Evolutionary conservation across 2,888 invertebrate species (phyloP).

Genomic region (Scaptomyza parva): DNA sequence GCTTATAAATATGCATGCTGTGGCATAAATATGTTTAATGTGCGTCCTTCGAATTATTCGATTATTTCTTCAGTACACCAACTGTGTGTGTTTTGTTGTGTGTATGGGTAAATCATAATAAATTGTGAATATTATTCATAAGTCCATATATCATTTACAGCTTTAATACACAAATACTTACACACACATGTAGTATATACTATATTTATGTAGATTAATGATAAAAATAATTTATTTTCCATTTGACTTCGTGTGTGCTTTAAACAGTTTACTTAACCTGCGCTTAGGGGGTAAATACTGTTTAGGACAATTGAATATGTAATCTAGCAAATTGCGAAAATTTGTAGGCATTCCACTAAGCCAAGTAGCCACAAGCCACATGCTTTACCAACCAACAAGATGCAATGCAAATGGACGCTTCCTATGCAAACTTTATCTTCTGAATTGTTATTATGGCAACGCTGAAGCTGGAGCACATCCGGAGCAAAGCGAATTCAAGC

Average conservation of each 20-base stretch:
- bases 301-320: background rate
- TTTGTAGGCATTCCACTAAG: conserved; percentile 8
- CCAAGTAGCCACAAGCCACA: too few species aligned
- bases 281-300: too few species aligned
- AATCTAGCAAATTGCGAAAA: conserved; percentile 1
- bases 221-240: background rate
- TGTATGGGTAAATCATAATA: conserved; percentile 11
- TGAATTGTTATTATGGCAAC: conserved; percentile 22
- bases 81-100: too few species aligned
- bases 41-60: conserved; percentile 6
- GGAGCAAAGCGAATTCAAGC: background rate
- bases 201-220: conserved; percentile 4
- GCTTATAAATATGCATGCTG: conserved; percentile 53
- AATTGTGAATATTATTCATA: conserved; percentile 39
- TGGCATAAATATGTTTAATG: conserved; percentile 27
- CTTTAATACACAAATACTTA: background rate
- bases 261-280: background rate
- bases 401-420: conserved; percentile 8
- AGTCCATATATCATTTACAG: conserved; percentile 1
- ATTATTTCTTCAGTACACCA: background rate
- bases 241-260: background rate
- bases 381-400: background rate
- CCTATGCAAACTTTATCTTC: background rate
- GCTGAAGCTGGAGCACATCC: too few species aligned
- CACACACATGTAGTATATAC: background rate